These are phyloP conservation scores for Tautogolabrus adspersus DNA, from an alignment of 2,113 vertebrate species.

Conservation along the genomic window DNA sequence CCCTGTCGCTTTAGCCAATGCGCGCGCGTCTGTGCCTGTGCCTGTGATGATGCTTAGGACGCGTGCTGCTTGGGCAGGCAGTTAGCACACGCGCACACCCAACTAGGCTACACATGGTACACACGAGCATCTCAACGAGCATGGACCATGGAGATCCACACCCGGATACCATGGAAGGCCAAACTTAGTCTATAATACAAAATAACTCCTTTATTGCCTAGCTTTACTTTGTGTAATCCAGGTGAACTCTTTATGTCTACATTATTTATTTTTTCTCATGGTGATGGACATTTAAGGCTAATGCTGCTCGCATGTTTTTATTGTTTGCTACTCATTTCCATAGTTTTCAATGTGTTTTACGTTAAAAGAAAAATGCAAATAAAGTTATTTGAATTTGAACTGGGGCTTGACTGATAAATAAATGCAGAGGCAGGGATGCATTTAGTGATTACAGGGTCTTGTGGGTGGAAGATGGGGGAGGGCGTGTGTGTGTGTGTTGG, in stretches of 20 bases:
- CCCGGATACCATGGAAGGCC: too few species aligned
- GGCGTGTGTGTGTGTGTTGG: too few species aligned
- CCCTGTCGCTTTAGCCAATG: conserved; percentile 33
- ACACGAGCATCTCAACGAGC: too few species aligned
- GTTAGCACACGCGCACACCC: not conserved
- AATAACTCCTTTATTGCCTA: too few species aligned
- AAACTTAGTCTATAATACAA: too few species aligned
- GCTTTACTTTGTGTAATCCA: too few species aligned
- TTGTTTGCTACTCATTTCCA: not conserved
- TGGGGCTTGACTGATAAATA: conserved; percentile 10
- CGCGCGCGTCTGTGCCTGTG: conserved; percentile 33
- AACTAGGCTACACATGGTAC: not conserved
- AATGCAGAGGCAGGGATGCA: conserved; percentile 17
- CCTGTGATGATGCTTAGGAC: conserved; percentile 22
- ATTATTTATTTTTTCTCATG: not conserved
- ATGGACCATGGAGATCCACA: too few species aligned
- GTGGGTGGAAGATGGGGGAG: not conserved
- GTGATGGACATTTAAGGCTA: not conserved
- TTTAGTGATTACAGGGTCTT: conserved; percentile 27
- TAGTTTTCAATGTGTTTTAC: not conserved
- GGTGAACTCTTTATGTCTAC: too few species aligned
- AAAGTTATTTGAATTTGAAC: conserved; percentile 49
- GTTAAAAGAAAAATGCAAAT: not conserved
- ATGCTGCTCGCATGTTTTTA: not conserved
- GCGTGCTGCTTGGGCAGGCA: not conserved